phyloP scores from a whole-genome alignment of 2,113 vertebrate genomes.

The Tragelaphus scriptus region DNA sequence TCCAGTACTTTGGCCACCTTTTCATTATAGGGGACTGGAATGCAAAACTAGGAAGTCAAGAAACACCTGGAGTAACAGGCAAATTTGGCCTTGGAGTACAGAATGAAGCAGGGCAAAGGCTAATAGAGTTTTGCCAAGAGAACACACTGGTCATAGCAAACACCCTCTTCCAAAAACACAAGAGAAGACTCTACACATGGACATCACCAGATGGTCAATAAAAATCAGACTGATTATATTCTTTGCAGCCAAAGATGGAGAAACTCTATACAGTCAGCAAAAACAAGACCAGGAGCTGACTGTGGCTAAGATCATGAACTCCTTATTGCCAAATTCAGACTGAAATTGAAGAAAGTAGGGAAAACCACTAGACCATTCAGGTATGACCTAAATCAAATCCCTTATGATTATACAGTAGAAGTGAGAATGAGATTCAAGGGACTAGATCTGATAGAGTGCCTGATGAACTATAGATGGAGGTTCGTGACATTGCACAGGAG shows the following conservation, averaged over 20 bases:
- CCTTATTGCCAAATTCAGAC: background rate
- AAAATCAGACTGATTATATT: background rate
- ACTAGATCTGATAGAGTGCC: background rate
- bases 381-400: background rate
- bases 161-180: background rate
- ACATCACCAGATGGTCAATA: background rate
- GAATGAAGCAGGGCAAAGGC: background rate
- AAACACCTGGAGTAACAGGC: too few relatives aligned
- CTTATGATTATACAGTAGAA: background rate
- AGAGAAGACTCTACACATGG: background rate
- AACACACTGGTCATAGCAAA: background rate
- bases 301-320: background rate
- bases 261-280: background rate
- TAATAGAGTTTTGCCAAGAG: background rate
- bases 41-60: too few relatives aligned
- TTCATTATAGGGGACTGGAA: too few relatives aligned
- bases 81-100: too few relatives aligned
- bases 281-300: background rate
- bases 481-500: accelerated
- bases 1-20: too few relatives aligned
- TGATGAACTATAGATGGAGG: background rate
- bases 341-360: background rate
- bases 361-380: background rate
- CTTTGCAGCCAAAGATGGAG: background rate
- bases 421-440: background rate